phyloP scores from a whole-genome alignment of 2,888 invertebrate genomes.

The Agonopterix heracliana region DNA sequence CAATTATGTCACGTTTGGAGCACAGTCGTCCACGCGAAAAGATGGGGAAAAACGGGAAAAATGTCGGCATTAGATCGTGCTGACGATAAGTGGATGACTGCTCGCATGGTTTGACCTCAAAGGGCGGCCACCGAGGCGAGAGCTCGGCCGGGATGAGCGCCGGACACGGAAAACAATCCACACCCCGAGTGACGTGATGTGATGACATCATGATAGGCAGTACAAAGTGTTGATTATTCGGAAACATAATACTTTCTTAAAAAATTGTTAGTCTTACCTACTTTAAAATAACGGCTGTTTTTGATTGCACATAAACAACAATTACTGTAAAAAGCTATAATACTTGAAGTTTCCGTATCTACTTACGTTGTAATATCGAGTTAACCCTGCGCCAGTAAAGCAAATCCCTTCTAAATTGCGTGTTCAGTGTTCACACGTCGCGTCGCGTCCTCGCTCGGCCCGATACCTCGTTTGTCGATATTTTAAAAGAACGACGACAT shows the following conservation, averaged over 20 bases:
- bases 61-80: conserved; percentile 67
- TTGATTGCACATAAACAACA: too few species aligned
- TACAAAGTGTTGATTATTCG: too few species aligned
- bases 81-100: conserved; percentile 71
- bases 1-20: conserved; percentile 66
- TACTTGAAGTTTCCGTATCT: too few species aligned
- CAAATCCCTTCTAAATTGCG: conserved; percentile 70
- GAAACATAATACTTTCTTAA: too few species aligned
- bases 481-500: conserved; percentile 69
- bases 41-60: conserved; percentile 73
- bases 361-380: conserved; percentile 11
- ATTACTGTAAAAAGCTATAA: too few species aligned
- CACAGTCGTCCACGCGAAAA: conserved; percentile 56
- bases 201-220: too few species aligned
- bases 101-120: conserved; percentile 70
- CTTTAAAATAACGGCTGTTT: too few species aligned
- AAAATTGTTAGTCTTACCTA: too few species aligned
- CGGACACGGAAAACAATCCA: conserved; percentile 17
- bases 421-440: conserved; percentile 40
- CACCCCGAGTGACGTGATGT: conserved; percentile 8
- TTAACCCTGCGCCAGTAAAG: conserved; percentile 46
- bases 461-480: conserved; percentile 55
- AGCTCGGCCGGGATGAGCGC: conserved; percentile 23
- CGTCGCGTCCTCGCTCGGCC: conserved; percentile 12
- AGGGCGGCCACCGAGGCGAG: conserved; percentile 60